Evolutionary conservation across 2,888 invertebrate species (phyloP).

Genomic region (Idaea aversata): DNA sequence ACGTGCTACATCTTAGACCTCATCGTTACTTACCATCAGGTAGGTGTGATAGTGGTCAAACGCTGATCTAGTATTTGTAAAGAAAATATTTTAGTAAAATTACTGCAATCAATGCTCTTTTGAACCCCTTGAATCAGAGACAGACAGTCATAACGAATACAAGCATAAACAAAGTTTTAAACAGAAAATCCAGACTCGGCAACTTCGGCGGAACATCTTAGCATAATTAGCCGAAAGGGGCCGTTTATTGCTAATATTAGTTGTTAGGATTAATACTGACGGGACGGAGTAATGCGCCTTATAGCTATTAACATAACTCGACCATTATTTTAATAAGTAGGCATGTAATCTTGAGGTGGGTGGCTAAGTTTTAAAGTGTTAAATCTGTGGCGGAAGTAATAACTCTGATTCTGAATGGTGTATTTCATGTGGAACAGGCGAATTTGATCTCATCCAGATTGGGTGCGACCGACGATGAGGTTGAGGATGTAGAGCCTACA

Average conservation of each 20-base stretch:
- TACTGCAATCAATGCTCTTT: neutral
- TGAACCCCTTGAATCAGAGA: neutral
- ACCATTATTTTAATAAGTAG: neutral
- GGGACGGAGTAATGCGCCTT: neutral
- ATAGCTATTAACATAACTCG: constrained; percentile 1
- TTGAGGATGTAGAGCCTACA: no score
- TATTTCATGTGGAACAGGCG: no score
- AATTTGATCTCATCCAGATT: no score
- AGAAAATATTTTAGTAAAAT: neutral
- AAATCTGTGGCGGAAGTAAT: neutral
- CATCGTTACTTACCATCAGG: neutral
- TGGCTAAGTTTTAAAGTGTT: constrained; percentile 13
- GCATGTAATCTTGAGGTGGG: neutral
- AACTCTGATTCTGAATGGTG: neutral
- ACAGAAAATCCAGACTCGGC: constrained; percentile 25
- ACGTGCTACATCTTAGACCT: no score
- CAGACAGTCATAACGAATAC: constrained; percentile 11
- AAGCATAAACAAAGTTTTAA: constrained; percentile 2
- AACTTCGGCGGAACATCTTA: constrained; percentile 65
- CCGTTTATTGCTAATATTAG: constrained; percentile 78
- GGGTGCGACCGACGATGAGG: no score
- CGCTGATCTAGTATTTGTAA: neutral
- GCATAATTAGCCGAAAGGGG: constrained; percentile 75
- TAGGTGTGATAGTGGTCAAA: neutral
- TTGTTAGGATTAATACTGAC: constrained; percentile 70